Conservation (phyloP, 2,888 invertebrate species). For the Hirudinaria manillensis region DNA sequence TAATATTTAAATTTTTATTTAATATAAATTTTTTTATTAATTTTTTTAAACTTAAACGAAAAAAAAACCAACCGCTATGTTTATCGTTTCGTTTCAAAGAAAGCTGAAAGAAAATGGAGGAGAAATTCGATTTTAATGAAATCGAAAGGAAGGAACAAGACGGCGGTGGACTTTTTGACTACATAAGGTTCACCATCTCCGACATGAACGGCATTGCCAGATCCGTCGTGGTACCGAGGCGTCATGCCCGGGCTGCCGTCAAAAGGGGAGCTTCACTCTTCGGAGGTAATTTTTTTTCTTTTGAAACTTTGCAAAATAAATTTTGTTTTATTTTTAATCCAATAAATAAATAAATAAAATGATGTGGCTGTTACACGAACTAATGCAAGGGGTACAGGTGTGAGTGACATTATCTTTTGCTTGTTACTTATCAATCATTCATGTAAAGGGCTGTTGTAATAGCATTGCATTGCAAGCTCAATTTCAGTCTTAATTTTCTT, state of each 20-base stretch:
- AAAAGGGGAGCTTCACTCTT: conserved; percentile 29
- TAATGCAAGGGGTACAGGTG: background rate
- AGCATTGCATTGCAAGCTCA: no score
- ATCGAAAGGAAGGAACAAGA: background rate
- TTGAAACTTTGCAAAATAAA: no score
- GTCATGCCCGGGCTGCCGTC: conserved; percentile 20
- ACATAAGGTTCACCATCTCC: conserved; percentile 31
- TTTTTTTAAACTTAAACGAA: no score
- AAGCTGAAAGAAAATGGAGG: background rate
- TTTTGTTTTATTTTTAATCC: no score
- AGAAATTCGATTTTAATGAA: conserved; percentile 20
- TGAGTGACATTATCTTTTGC: background rate
- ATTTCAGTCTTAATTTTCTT: background rate
- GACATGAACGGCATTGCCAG: conserved; percentile 35
- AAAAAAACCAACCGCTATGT: no score
- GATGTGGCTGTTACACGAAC: no score
- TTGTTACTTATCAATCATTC: no score
- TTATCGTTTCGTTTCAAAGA: background rate
- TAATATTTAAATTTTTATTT: no score
- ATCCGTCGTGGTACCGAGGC: conserved; percentile 27
- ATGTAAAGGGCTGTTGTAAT: no score
- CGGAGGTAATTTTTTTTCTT: conserved; percentile 22
- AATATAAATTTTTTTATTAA: no score
- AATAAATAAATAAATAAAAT: no score
- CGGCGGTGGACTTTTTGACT: conserved; percentile 28